These are phyloP conservation scores for Discoglossus pictus DNA, from an alignment of 2,797 vertebrate genomes.

Conservation along the genomic window DNA sequence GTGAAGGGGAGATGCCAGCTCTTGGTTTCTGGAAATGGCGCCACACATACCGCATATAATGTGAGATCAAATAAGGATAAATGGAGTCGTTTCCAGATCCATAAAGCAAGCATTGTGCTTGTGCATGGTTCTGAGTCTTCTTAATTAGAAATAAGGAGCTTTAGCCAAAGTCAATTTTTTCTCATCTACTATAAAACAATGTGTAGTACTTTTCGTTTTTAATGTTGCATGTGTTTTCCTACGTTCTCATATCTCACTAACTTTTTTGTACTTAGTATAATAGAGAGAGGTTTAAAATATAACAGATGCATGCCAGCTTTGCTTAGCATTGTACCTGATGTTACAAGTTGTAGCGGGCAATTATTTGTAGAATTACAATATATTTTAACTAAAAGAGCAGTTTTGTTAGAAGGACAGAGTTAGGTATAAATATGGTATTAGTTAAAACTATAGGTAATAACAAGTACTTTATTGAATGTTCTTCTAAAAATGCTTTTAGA, in stretches of 20 bases:
- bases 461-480: too few species aligned
- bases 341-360: too few species aligned
- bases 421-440: too few species aligned
- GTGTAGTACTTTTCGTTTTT: constrained; percentile 18
- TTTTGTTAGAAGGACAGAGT: too few species aligned
- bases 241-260: constrained; percentile 4
- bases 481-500: too few species aligned
- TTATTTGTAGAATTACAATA: too few species aligned
- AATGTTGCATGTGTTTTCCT: constrained; percentile 14
- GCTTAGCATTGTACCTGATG: too few species aligned
- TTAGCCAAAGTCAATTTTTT: constrained; percentile 43
- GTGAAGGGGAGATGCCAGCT: constrained; percentile 33
- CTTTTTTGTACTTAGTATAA: too few species aligned
- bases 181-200: constrained; percentile 25
- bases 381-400: too few species aligned
- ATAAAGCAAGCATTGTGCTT: constrained; percentile 46
- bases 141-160: constrained; percentile 37
- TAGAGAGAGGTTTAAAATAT: too few species aligned
- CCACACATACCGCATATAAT: constrained; percentile 43
- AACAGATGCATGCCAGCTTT: too few species aligned
- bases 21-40: constrained; percentile 43
- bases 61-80: constrained; percentile 49
- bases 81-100: constrained; percentile 27
- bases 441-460: too few species aligned
- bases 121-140: constrained; percentile 27